phyloP scores from a whole-genome alignment of 2,113 vertebrate species.

The Poeciliopsis retropinna region DNA sequence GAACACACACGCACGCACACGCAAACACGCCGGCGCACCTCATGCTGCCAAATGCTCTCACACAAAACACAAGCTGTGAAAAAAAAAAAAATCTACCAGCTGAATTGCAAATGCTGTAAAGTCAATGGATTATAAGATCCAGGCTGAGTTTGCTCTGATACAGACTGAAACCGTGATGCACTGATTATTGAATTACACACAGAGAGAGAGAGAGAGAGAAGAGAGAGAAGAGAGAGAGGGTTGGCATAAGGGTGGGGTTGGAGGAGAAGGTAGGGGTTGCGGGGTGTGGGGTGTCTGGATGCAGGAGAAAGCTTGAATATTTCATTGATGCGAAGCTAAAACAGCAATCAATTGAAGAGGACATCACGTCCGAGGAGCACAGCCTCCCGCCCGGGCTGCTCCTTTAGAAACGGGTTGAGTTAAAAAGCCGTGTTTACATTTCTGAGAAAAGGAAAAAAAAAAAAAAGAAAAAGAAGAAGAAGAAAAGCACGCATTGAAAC shows the following conservation, averaged over 20 bases:
- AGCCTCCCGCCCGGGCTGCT: conserved; percentile 13
- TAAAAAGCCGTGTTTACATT: conserved; percentile 33
- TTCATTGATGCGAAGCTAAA: conserved; percentile 57
- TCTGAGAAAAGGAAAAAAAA: neutral
- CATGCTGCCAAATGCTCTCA: conserved; percentile 31
- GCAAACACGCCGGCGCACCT: conserved; percentile 23
- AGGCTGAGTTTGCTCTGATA: conserved; percentile 30
- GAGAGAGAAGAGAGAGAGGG: neutral
- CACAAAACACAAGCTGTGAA: conserved; percentile 29
- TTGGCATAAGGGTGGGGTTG: neutral
- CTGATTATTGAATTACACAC: conserved; percentile 37
- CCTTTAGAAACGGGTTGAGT: conserved; percentile 9
- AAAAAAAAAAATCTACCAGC: conserved; percentile 14
- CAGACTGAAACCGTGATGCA: conserved; percentile 33
- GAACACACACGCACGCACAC: conserved; percentile 24
- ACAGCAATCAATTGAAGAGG: conserved; percentile 55
- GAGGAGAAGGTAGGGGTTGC: neutral
- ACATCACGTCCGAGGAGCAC: conserved; percentile 23
- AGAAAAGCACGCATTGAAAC: conserved; percentile 14
- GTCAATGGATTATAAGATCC: conserved; percentile 43
- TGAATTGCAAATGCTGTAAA: conserved; percentile 46
- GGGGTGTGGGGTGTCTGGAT: neutral
- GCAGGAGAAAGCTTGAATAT: conserved; percentile 55
- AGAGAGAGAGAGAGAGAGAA: neutral
- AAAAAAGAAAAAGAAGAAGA: too few species aligned